Base-by-base conservation (phyloP, 2,113 vertebrate species). In the Apus apus region DNA sequence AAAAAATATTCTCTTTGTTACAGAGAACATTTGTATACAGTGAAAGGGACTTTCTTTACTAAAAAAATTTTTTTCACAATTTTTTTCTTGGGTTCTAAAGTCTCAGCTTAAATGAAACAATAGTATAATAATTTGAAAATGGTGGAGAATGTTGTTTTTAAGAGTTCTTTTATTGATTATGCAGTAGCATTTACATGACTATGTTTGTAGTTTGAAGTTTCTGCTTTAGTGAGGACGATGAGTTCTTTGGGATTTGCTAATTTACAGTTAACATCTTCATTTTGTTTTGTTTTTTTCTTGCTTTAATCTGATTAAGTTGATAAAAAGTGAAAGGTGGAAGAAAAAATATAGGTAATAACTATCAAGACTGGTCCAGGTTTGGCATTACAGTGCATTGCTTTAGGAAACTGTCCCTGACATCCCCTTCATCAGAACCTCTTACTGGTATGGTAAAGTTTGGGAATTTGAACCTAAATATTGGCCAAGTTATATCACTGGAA, bases 121-220 rank as follows among this genome's bases (percentile, higher is more conserved):
- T 17, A 15, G 1, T 38, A 38, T 74, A 93, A 86, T 91, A 6
- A 84, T 90, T 95, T 88, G 34, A 87, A 92, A 88, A 68, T 43
- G 12, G 11, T 94, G 75, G 72, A 76, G 91, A 77, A 32, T 40
- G 19, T 26, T 61, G 11, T 8, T 65, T 88, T 84, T 45, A 64
- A 96, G 66, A 58, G 85, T 34, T 29, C 20, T 86, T 95, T 85
- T 88, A 23, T 85, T 91, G 75, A 67, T 91, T 91, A 65, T 73
- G 71, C 36, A 74, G n/a, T 82, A 93, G 15, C 26, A 68, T 95
- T 95, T 95, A 81, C 45, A 30, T 62, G 73, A 56, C 66, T 72
- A 6, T 76, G 5, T 30, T 94, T 94, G 61, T 34, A 72, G 34
- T 48, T 56, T 92, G 72, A 93, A 65, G 68, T 73, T 89, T 90